phyloP scores from a whole-genome alignment of 2,888 invertebrate species.

The Dynastes maya region DNA sequence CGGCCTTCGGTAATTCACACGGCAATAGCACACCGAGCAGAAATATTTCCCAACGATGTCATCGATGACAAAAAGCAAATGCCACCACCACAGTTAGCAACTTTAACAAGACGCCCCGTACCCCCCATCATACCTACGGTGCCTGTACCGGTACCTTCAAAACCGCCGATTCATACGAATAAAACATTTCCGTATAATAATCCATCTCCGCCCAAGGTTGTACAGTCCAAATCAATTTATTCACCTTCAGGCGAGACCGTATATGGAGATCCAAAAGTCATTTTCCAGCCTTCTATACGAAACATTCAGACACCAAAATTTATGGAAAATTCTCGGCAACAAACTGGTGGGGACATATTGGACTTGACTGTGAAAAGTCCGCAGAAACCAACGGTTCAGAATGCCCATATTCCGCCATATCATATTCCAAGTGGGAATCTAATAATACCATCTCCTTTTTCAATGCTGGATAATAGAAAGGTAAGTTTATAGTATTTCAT shows the following conservation, averaged over 20 bases:
- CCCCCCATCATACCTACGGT: conserved; percentile 38
- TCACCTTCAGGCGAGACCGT: conserved; percentile 77
- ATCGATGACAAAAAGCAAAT: conserved; percentile 58
- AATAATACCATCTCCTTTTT: conserved; percentile 60
- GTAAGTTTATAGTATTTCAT: conserved; percentile 8
- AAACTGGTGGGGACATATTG: conserved; percentile 74
- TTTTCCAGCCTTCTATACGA: conserved; percentile 74
- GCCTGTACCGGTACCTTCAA: conserved; percentile 35
- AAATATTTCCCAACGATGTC: conserved; percentile 47
- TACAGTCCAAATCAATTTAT: conserved; percentile 79
- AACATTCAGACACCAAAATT: conserved; percentile 68
- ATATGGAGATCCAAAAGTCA: conserved; percentile 83
- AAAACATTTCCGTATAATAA: conserved; percentile 54
- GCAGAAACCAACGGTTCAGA: conserved; percentile 73
- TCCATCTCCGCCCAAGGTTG: conserved; percentile 73
- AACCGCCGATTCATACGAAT: conserved; percentile 11
- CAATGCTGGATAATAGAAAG: conserved; percentile 69
- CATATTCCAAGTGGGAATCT: conserved; percentile 50
- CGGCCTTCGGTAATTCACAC: conserved; percentile 65
- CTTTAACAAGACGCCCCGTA: conserved; percentile 60
- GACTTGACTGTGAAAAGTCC: conserved; percentile 77
- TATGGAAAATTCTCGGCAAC: conserved; percentile 53
- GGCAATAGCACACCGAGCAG: conserved; percentile 28
- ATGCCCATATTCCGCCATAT: conserved; percentile 73
- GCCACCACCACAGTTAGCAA: conserved; percentile 60